phyloP scores from a whole-genome alignment of 2,113 vertebrate genomes.

The Machaerirhynchus nigripectus region DNA sequence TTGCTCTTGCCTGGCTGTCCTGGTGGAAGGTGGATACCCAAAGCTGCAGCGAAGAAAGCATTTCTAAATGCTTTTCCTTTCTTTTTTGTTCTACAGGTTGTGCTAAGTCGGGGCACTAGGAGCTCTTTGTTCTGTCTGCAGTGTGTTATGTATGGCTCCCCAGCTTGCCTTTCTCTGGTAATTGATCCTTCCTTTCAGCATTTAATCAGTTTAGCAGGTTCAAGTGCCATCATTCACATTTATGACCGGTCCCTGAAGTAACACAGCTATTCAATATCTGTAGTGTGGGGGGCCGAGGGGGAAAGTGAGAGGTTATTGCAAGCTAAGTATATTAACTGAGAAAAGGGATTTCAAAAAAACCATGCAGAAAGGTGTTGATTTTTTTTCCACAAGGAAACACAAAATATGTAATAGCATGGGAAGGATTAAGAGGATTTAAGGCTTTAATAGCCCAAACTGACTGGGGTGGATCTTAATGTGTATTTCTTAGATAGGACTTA shows the following conservation, averaged over 20 bases:
- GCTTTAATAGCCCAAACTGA: neutral
- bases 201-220: constrained; percentile 31
- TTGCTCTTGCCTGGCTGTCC: neutral
- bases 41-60: neutral
- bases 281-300: neutral
- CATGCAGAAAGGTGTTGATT: neutral
- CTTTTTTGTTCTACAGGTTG: too few relatives aligned
- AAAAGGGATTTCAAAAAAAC: neutral
- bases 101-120: neutral
- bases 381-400: neutral
- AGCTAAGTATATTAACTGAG: neutral
- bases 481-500: neutral
- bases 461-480: neutral
- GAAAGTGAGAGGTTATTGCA: neutral
- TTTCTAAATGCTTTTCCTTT: neutral
- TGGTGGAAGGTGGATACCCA: neutral
- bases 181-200: neutral
- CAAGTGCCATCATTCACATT: neutral
- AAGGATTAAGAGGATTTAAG: neutral
- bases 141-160: neutral
- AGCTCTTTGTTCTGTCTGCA: neutral
- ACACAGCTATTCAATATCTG: neutral
- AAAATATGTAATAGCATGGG: neutral
- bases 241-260: neutral
- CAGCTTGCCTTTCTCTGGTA: neutral